Base-by-base conservation (phyloP, 2,888 invertebrate species). In the Perithous albicinctus region DNA sequence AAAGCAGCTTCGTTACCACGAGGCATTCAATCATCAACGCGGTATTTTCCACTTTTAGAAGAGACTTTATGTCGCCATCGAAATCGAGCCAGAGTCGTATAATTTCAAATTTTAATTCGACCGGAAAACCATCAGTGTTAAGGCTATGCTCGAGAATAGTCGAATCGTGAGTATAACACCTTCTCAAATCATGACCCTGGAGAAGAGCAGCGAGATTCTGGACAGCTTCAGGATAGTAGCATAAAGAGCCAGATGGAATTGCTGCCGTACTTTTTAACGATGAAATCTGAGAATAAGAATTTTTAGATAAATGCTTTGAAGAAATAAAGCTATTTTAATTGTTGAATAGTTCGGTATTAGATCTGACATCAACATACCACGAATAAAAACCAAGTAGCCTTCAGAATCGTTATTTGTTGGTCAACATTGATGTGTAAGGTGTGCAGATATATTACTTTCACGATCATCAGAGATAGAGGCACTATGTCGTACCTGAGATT, bases 371-470 rank as follows among this genome's bases (percentile, higher is more conserved):
- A 63, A 26, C 20, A 23, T 43, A 63, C 63, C 63, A 26, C 41
- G 63, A 63, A 43, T n/a, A 63, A 20, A 26, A 43, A 41, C 63
- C 63, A 63, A 0, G 18, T 18, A 26, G 63, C 63, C 63, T 63
- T 63, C 7, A 63, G 15, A 12, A 63, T 12, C 12, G 23, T 4
- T 5, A 41, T n/a, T 7, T 5, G 26, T 26, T 23, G 1, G 2
- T 10, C 23, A 1, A 6, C 43, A 2, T 10, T 12, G n/a, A 2
- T n/a, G 12, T 4, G 12, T 20, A 2, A 23, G n/a, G n/a, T n/a
- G n/a, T n/a, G n/a, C 5, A 4, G 32, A n/a, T n/a, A n/a, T n/a
- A n/a, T n/a, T n/a, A n/a, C 8, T 23, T 41, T 63, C 4, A 20
- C 4, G 7, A 63, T 41, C 10, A 54, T 26, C 0, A 12, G 10